These are phyloP conservation scores for Trachythela sp. DNA, from an alignment of 64 coral and sea anemone genomes.

Conservation along the genomic window DNA sequence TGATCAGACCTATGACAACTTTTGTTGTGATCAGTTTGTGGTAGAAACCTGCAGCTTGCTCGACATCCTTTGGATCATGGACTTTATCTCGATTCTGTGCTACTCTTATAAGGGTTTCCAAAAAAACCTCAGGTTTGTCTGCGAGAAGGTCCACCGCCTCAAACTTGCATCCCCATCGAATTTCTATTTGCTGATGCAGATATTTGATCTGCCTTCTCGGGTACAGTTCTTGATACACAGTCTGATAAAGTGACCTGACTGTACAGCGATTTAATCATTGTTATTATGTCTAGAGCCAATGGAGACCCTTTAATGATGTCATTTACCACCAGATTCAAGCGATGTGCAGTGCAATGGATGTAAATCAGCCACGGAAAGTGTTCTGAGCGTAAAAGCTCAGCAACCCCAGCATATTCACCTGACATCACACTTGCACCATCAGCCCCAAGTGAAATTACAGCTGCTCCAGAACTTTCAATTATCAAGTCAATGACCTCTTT, in stretches of 20 bases:
- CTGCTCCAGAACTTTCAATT: background rate
- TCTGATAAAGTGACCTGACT: background rate
- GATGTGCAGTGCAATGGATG: slow-evolving; percentile 15
- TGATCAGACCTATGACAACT: slow-evolving; percentile 16
- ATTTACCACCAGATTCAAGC: slow-evolving; percentile 8
- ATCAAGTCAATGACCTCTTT: background rate
- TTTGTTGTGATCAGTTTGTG: slow-evolving; percentile 18
- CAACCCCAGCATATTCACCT: background rate
- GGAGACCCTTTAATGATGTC: slow-evolving; percentile 2
- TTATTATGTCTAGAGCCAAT: background rate
- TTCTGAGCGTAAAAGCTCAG: background rate
- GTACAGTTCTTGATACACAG: background rate
- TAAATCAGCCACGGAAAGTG: background rate
- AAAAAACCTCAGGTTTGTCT: slow-evolving; percentile 10
- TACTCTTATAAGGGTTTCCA: slow-evolving; percentile 8
- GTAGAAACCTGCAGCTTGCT: slow-evolving; percentile 19
- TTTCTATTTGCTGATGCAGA: slow-evolving; percentile 19
- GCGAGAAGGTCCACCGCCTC: background rate
- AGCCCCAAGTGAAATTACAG: background rate
- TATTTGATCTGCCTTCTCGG: slow-evolving; percentile 8
- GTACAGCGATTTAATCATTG: background rate
- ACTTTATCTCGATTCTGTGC: background rate
- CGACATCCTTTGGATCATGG: slow-evolving; percentile 15
- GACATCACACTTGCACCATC: slow-evolving; percentile 11
- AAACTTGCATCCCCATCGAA: slow-evolving; percentile 17